These are phyloP conservation scores for Ptychoptera contaminata DNA, from an alignment of 2,888 invertebrate species.

Conservation along the genomic window DNA sequence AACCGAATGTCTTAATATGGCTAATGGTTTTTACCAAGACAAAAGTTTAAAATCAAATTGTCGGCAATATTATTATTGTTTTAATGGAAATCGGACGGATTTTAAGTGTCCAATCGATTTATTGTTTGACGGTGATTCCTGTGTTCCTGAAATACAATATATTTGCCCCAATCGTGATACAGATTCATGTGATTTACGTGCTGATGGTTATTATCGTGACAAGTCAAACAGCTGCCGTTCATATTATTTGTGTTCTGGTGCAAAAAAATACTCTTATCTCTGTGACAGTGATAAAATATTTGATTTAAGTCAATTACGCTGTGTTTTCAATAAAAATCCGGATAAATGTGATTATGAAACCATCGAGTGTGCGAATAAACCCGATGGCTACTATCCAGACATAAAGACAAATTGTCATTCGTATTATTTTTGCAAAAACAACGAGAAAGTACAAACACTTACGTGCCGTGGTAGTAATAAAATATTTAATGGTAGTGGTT, in stretches of 20 bases:
- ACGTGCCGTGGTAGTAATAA: constrained; percentile 37
- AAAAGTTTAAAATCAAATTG: constrained; percentile 29
- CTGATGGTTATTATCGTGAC: constrained; percentile 39
- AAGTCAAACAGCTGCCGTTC: constrained; percentile 36
- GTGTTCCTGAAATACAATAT: constrained; percentile 33
- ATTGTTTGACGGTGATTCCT: constrained; percentile 41
- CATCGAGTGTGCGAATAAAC: constrained; percentile 30
- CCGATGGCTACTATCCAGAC: constrained; percentile 42
- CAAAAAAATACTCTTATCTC: constrained; percentile 40
- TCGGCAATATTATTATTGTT: constrained; percentile 40
- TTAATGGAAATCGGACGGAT: constrained; percentile 34
- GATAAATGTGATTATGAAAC: constrained; percentile 11
- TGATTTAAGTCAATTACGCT: constrained; percentile 25
- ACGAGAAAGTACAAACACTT: constrained; percentile 37
- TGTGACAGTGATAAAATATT: constrained; percentile 37
- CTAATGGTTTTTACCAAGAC: constrained; percentile 32
- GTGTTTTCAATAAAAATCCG: no score
- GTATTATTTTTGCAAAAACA: constrained; percentile 42
- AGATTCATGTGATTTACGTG: constrained; percentile 35
- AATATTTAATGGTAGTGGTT: constrained; percentile 41
- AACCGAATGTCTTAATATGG: constrained; percentile 16
- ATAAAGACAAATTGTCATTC: constrained; percentile 37
- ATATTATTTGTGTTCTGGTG: constrained; percentile 40
- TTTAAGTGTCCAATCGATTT: constrained; percentile 33
- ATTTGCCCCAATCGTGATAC: constrained; percentile 33